A percentile compares a stretch with the other conserved stretches of the same genome.
phyloP scores from a whole-genome alignment of 2,113 vertebrate genomes.

The Saguinus midas region DNA sequence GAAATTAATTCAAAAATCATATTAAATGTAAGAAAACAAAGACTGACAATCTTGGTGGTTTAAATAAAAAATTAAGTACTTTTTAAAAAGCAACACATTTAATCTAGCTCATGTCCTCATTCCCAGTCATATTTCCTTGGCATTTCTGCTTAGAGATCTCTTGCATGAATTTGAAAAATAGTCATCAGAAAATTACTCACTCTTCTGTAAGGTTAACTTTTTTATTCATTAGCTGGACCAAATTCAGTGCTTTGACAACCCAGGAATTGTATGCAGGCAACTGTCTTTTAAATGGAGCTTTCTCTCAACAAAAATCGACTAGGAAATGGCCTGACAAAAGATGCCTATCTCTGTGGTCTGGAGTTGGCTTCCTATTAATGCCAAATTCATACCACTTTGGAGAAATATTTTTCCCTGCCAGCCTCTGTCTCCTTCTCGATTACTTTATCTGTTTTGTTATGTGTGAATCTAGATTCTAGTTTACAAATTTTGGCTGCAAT shows the following conservation, averaged over 20 bases:
- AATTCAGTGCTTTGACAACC: slow-evolving; percentile 49
- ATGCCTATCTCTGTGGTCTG: slow-evolving; percentile 24
- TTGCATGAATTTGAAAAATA: neutral
- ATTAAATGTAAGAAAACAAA: neutral
- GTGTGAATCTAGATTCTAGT: neutral
- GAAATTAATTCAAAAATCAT: slow-evolving; percentile 25
- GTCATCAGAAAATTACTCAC: slow-evolving; percentile 20
- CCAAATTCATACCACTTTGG: slow-evolving; percentile 44
- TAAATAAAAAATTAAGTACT: neutral
- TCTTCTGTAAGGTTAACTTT: slow-evolving; percentile 39
- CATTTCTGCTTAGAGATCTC: neutral
- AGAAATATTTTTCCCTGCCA: slow-evolving; percentile 39
- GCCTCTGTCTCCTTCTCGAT: neutral
- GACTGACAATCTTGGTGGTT: neutral
- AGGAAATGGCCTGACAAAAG: slow-evolving; percentile 36
- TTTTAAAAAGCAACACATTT: neutral
- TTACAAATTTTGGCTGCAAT: slow-evolving; percentile 14
- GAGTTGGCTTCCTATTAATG: slow-evolving; percentile 60
- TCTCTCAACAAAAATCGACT: slow-evolving; percentile 39
- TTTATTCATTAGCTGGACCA: slow-evolving; percentile 39
- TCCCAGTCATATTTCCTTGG: neutral
- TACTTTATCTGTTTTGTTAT: neutral
- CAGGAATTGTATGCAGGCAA: slow-evolving; percentile 16
- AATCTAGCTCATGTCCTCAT: neutral
- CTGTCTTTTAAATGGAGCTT: slow-evolving; percentile 53